Evolutionary conservation across 1,140 invertebrate genomes (phyloP).

Genomic region (Homarus americanus): DNA sequence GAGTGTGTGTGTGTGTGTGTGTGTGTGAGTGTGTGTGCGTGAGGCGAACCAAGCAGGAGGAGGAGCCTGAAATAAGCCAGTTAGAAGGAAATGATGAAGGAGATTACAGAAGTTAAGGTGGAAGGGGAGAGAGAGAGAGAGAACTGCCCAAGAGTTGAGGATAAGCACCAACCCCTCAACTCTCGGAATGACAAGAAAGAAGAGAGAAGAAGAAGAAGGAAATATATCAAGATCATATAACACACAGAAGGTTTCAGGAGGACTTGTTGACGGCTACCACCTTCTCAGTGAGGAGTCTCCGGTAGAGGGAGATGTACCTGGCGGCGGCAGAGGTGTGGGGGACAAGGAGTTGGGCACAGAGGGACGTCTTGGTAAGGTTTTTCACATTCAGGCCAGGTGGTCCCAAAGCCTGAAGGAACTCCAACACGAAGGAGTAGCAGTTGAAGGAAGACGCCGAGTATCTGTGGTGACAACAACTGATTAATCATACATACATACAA

Average conservation of each 20-base stretch:
- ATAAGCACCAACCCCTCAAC: too few species aligned
- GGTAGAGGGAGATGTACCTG: constrained; percentile 89
- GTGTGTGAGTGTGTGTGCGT: too few species aligned
- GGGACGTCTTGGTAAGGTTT: constrained; percentile 80
- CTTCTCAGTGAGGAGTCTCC: constrained; percentile 80
- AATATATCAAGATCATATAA: too few species aligned
- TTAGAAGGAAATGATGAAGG: too few species aligned
- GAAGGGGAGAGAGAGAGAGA: too few species aligned
- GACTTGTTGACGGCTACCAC: constrained; percentile 75
- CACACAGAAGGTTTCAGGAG: neutral
- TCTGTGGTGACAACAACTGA: constrained; percentile 75
- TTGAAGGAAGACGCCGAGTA: constrained; percentile 87
- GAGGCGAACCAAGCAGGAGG: too few species aligned
- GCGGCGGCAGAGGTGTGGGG: constrained; percentile 86
- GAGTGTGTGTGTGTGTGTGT: too few species aligned
- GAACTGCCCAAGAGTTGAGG: too few species aligned
- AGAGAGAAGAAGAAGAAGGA: too few species aligned
- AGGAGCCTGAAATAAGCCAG: too few species aligned
- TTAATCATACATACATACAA: neutral
- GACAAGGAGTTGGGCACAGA: constrained; percentile 88
- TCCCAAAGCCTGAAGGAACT: constrained; percentile 83
- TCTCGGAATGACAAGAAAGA: too few species aligned
- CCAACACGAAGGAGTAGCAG: constrained; percentile 89
- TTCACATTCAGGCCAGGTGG: constrained; percentile 65
- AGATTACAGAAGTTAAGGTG: too few species aligned